phyloP scores from a whole-genome alignment of 2,888 invertebrate genomes.

The Sturmia bella region DNA sequence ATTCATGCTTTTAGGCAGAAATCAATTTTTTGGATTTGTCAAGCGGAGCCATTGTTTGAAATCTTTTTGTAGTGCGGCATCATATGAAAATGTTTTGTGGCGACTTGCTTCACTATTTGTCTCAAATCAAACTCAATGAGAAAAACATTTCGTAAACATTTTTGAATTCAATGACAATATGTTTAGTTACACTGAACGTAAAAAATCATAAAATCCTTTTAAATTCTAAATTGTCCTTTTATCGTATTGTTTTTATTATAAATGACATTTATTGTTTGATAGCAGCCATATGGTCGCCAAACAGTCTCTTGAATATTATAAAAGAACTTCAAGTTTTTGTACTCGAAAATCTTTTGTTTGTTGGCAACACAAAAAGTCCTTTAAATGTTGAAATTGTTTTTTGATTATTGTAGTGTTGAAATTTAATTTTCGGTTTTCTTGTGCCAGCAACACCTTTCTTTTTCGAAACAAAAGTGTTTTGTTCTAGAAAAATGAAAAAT shows the following conservation, averaged over 20 bases:
- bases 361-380: slow-evolving; percentile 39
- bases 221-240: slow-evolving; percentile 29
- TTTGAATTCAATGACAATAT: slow-evolving; percentile 39
- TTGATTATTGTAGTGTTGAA: slow-evolving; percentile 72
- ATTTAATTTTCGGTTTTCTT: slow-evolving; percentile 67
- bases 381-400: slow-evolving; percentile 71
- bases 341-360: slow-evolving; percentile 35
- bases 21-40: slow-evolving; percentile 69
- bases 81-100: slow-evolving; percentile 39
- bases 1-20: slow-evolving; percentile 42
- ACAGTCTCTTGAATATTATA: slow-evolving; percentile 24
- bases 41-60: slow-evolving; percentile 70
- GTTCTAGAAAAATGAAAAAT: slow-evolving; percentile 62
- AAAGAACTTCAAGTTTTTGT: slow-evolving; percentile 61
- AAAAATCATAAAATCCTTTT: slow-evolving; percentile 20
- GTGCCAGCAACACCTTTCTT: not conserved
- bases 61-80: slow-evolving; percentile 11
- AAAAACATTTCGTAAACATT: slow-evolving; percentile 52
- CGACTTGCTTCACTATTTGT: slow-evolving; percentile 66
- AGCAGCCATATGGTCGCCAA: slow-evolving; percentile 36
- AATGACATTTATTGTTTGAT: slow-evolving; percentile 55
- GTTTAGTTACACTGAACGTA: slow-evolving; percentile 49
- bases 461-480: slow-evolving; percentile 23
- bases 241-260: slow-evolving; percentile 16
- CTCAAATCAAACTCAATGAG: slow-evolving; percentile 47